phyloP scores from a whole-genome alignment of 2,113 vertebrate genomes.

The Caranx ignobilis region DNA sequence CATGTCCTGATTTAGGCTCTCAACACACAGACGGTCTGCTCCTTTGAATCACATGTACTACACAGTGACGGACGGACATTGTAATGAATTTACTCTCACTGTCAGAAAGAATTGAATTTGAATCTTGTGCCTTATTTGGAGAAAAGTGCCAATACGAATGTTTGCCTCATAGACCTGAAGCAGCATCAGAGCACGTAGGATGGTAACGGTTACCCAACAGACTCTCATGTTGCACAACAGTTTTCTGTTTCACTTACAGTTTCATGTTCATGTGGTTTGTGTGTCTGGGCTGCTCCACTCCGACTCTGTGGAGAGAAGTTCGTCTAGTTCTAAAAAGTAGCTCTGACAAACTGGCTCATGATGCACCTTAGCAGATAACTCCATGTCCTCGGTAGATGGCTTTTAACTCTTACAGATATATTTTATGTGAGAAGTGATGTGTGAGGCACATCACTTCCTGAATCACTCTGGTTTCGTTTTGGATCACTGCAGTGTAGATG shows the following conservation, averaged over 20 bases:
- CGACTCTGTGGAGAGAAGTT: neutral
- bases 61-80: neutral
- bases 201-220: neutral
- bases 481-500: neutral
- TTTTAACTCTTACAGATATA: neutral
- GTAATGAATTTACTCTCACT: neutral
- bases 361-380: neutral
- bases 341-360: neutral
- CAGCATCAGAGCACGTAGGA: neutral
- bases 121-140: neutral
- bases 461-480: neutral
- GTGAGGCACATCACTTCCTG: neutral
- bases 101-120: neutral
- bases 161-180: neutral
- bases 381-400: neutral
- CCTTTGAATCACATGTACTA: neutral
- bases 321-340: neutral
- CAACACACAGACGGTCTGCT: neutral
- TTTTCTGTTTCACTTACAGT: conserved; percentile 28
- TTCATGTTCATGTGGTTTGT: neutral
- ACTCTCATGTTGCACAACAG: neutral
- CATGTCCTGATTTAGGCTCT: neutral
- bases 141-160: neutral
- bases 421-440: conserved; percentile 21
- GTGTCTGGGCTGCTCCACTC: neutral